phyloP scores from a whole-genome alignment of 1,140 invertebrate genomes.

The Portunus trituberculatus region DNA sequence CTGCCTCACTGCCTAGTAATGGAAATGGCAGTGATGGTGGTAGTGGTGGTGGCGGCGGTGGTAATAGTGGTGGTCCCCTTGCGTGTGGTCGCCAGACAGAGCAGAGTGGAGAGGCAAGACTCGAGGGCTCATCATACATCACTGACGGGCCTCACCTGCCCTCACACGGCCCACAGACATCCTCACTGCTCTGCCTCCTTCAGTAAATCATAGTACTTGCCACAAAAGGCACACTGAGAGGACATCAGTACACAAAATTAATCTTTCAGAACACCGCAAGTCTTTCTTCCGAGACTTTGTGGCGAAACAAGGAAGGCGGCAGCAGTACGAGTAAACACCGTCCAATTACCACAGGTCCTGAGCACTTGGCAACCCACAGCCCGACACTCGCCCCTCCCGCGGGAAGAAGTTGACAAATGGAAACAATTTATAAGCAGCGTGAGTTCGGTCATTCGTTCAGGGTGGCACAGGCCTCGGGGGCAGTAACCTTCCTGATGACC shows the following conservation, averaged over 20 bases:
- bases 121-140: not conserved
- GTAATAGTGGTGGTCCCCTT: not conserved
- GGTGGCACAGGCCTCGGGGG: constrained; percentile 47
- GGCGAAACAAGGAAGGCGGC: not conserved
- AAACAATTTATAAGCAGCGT: constrained; percentile 66
- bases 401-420: constrained; percentile 68
- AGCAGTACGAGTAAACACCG: not conserved
- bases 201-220: no score
- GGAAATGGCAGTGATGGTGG: not conserved
- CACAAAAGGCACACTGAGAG: no score
- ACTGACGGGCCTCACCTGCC: not conserved
- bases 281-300: not conserved
- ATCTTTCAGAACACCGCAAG: not conserved
- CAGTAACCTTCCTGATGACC: constrained; percentile 59
- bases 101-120: not conserved
- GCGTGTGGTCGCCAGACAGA: not conserved
- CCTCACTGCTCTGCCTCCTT: not conserved
- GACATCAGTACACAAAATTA: not conserved
- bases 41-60: not conserved
- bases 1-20: no score
- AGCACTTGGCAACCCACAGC: constrained; percentile 32
- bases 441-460: constrained; percentile 57
- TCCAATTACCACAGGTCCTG: not conserved
- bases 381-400: not conserved
- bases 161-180: not conserved